Evolutionary conservation across 2,888 invertebrate genomes (phyloP), one percentile per base, ranked within the genome.

Genomic region (Drosophila rubida): DNA sequence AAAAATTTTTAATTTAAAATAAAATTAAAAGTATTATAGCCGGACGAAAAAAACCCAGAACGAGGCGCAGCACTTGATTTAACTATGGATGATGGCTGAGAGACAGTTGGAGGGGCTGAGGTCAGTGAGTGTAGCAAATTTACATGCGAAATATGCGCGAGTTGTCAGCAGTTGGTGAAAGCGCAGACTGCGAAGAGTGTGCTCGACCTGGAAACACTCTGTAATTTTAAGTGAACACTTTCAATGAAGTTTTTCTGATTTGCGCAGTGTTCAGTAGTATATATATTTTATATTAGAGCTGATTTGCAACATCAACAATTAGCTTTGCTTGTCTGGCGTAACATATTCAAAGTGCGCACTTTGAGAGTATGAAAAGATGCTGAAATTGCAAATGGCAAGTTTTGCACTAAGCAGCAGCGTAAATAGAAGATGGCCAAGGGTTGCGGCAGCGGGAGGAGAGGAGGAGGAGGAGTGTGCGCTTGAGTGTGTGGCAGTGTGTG

Each of bases 301-400:
- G n/a, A n/a, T n/a, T n/a, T n/a, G n/a, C n/a, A n/a, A n/a, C n/a
- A n/a, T n/a, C n/a, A n/a, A n/a, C n/a, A n/a, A n/a, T n/a, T n/a
- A n/a, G n/a, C n/a, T n/a, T n/a, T n/a, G n/a, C n/a, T n/a, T n/a
- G n/a, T n/a, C n/a, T n/a, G n/a, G n/a, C n/a, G n/a, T n/a, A n/a
- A 4, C 25, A 25, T 25, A 25, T 7, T 25, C 6, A 50, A 1
- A 6, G 30, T 14, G 30, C 22, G 13, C 13, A 9, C 2, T 4
- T 27, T 16, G n/a, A 61, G 75, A 0, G 70, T 57, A 60, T 55
- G 5, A 58, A 75, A 77, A 78, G 68, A 68, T 75, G 87, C 85
- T 84, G 82, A 84, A 84, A 74, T 84, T 78, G 87, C 82, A 79
- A 79, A 87, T 84, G 87, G 79, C 87, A 87, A 87, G 82, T 87